Conservation (phyloP, 1,140 invertebrate genomes). For the Aradophagus sp. region DNA sequence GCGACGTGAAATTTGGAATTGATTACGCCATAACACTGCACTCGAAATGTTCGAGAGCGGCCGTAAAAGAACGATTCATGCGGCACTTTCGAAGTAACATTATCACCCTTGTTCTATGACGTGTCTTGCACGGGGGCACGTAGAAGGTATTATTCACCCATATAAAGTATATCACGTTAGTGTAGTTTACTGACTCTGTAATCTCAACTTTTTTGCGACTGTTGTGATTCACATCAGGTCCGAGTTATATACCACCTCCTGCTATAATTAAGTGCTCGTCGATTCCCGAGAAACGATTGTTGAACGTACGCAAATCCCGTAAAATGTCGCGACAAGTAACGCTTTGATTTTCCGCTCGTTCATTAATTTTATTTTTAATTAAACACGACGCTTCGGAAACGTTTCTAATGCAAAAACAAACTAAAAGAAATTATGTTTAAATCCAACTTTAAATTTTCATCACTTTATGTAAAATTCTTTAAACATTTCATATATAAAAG, state of each 20-base stretch:
- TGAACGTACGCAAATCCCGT: not conserved
- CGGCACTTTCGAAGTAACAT: conserved; percentile 39
- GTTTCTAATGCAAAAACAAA: too few species aligned
- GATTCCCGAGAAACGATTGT: not conserved
- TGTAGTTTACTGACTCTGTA: conserved; percentile 29
- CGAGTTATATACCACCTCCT: conserved; percentile 6
- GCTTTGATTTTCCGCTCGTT: too few species aligned
- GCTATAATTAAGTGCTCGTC: conserved; percentile 13
- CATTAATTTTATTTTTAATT: too few species aligned
- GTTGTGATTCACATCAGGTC: conserved; percentile 31
- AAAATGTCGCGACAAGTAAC: too few species aligned
- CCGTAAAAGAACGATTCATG: conserved; percentile 29
- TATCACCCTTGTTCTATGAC: conserved; percentile 40
- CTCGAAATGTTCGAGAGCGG: conserved; percentile 5
- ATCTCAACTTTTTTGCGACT: conserved; percentile 37
- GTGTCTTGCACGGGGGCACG: conserved; percentile 34
- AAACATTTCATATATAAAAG: too few species aligned
- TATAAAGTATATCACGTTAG: conserved; percentile 43
- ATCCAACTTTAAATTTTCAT: too few species aligned
- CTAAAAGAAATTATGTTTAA: too few species aligned
- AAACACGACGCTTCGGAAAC: too few species aligned
- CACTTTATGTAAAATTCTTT: too few species aligned
- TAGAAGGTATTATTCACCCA: conserved; percentile 44
- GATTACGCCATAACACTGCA: conserved; percentile 10
- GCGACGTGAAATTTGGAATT: conserved; percentile 8